Percentiles rank a stretch among this genome's conserved stretches.
phyloP scores from a whole-genome alignment of 2,888 invertebrate species.

The Patella pellucida region DNA sequence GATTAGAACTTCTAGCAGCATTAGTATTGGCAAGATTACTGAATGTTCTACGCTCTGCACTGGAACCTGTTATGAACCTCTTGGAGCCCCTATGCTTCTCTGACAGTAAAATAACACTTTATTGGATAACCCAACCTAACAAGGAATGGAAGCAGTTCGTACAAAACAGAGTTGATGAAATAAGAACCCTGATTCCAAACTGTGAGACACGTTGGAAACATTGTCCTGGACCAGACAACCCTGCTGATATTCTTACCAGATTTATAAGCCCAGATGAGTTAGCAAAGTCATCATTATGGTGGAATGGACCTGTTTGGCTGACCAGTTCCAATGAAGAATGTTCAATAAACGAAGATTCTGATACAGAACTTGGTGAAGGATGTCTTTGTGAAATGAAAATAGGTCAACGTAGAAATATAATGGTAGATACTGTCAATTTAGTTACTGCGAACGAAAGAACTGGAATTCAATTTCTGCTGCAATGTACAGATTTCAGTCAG shows the following conservation, averaged over 20 bases:
- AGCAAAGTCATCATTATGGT: not conserved
- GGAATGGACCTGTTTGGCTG: not conserved
- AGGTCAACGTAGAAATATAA: not conserved
- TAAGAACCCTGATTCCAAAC: not conserved
- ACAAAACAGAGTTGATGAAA: not conserved
- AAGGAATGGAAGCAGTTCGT: conserved; percentile 1
- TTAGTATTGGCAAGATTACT: not conserved
- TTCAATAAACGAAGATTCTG: not conserved
- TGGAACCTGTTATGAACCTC: not conserved
- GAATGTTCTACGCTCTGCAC: not conserved
- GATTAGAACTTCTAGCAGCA: not conserved
- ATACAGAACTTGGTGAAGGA: not conserved
- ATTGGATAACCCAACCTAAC: not conserved
- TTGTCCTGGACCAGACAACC: not conserved
- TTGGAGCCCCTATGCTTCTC: not conserved
- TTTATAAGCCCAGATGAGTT: not conserved
- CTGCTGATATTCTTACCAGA: not conserved
- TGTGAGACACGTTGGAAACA: not conserved
- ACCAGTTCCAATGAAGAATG: not conserved
- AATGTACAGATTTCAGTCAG: not conserved
- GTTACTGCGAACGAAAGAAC: not conserved
- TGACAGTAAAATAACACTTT: not conserved
- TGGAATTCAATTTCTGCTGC: not conserved
- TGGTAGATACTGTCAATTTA: not conserved
- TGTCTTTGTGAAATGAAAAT: not conserved